These are phyloP conservation scores for Drosophila nigromelanica DNA, from an alignment of 1,140 invertebrate genomes.

Conservation along the genomic window DNA sequence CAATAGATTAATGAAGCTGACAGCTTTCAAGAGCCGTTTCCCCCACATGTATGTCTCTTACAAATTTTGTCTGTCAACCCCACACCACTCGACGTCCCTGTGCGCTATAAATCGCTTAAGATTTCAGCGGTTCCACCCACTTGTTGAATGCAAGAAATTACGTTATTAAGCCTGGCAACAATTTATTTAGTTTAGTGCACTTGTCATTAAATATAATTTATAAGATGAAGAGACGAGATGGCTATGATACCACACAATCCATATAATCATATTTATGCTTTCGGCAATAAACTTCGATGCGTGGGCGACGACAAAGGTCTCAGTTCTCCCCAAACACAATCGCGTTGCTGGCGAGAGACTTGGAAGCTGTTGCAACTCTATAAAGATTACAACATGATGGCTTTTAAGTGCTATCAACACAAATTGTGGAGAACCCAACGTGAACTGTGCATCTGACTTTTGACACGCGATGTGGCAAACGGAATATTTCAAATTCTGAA, in stretches of 20 bases:
- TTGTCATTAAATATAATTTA: constrained; percentile 81
- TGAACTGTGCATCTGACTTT: constrained; percentile 49
- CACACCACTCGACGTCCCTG: neutral
- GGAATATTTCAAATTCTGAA: constrained; percentile 14
- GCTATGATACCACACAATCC: constrained; percentile 20
- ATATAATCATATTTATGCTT: constrained; percentile 58
- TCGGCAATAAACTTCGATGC: constrained; percentile 21
- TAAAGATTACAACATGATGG: constrained; percentile 58
- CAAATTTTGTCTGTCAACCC: constrained; percentile 35
- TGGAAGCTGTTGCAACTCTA: constrained; percentile 59
- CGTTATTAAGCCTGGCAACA: constrained; percentile 70
- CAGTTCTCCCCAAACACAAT: constrained; percentile 24
- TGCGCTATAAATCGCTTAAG: constrained; percentile 66
- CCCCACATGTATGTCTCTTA: neutral
- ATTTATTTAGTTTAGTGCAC: constrained; percentile 79
- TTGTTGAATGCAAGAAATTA: constrained; percentile 59
- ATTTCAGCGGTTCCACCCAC: constrained; percentile 58
- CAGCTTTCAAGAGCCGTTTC: constrained; percentile 7
- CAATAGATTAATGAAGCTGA: constrained; percentile 47
- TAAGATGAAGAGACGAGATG: constrained; percentile 41
- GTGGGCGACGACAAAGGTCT: constrained; percentile 53
- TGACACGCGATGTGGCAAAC: constrained; percentile 37
- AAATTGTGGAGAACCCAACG: constrained; percentile 21
- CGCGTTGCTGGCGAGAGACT: too few species aligned
- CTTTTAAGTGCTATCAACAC: constrained; percentile 54